phyloP scores from a whole-genome alignment of 2,113 vertebrate species.

The Anser brachyrhynchus region DNA sequence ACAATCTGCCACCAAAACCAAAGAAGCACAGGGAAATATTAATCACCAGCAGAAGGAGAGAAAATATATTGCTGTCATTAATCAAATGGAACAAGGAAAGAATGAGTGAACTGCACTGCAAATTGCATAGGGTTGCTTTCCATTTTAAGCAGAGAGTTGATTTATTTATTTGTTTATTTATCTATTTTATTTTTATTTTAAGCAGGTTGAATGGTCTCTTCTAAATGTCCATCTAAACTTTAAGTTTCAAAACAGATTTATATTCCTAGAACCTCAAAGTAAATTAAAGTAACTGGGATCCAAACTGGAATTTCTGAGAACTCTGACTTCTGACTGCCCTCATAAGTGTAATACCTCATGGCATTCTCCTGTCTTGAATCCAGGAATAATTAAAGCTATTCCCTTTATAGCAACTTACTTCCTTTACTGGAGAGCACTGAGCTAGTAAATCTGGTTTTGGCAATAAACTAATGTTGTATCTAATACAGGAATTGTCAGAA shows the following conservation, averaged over 20 bases:
- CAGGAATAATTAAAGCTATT: slow-evolving; percentile 40
- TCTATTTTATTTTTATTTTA: background rate
- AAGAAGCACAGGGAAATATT: background rate
- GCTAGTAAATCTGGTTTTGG: background rate
- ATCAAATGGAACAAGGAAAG: slow-evolving; percentile 30
- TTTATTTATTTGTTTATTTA: background rate
- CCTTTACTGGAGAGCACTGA: slow-evolving; percentile 8
- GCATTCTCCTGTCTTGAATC: background rate
- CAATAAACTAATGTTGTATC: slow-evolving; percentile 9
- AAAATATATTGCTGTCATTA: slow-evolving; percentile 41
- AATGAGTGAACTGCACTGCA: background rate
- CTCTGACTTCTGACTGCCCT: background rate
- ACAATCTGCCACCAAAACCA: slow-evolving; percentile 17
- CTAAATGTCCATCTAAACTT: background rate
- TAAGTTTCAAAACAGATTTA: slow-evolving; percentile 9
- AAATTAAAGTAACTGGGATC: background rate
- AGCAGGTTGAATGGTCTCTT: background rate
- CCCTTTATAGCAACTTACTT: slow-evolving; percentile 17
- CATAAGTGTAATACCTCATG: background rate
- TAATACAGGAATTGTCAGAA: background rate
- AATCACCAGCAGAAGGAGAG: slow-evolving; percentile 22
- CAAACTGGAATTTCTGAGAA: slow-evolving; percentile 26
- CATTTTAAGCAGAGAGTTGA: background rate
- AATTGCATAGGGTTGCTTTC: background rate
- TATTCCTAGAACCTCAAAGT: background rate